A percentile compares a stretch with the other conserved stretches of the same genome.
phyloP scores from a whole-genome alignment of 2,797 vertebrate species.

The Chrosomus eos region DNA sequence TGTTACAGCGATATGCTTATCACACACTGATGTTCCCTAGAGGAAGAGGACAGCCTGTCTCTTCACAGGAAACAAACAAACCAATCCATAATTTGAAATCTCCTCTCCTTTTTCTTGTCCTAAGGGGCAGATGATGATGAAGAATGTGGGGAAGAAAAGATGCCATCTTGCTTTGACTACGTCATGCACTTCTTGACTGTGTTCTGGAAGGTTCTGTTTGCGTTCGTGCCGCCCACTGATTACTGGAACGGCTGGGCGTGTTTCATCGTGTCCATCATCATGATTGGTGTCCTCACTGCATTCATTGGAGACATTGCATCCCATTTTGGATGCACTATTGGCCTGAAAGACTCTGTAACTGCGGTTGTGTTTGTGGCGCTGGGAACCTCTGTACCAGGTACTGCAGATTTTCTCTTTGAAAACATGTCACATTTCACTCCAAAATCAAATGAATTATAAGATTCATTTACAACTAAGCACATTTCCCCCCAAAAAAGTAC shows the following conservation, averaged over 20 bases:
- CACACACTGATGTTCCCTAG: constrained; percentile 15
- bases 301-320: constrained; percentile 95
- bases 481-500: not conserved
- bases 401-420: not conserved
- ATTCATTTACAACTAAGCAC: not conserved
- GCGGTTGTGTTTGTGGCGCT: constrained; percentile 95
- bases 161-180: constrained; percentile 94
- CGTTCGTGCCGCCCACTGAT: constrained; percentile 93
- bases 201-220: constrained; percentile 97
- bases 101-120: not conserved
- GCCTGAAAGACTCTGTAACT: constrained; percentile 95
- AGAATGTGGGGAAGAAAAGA: constrained; percentile 86
- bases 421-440: not conserved
- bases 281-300: constrained; percentile 93
- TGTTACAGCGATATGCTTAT: not conserved
- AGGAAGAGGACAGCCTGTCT: not conserved
- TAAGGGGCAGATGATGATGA: constrained; percentile 82
- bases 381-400: constrained; percentile 96
- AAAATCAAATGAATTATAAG: not conserved
- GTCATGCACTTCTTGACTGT: constrained; percentile 97
- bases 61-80: constrained; percentile 1
- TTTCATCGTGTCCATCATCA: constrained; percentile 90
- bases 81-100: not conserved
- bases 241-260: constrained; percentile 98
- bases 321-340: constrained; percentile 96